Percentiles rank a stretch among this genome's conserved stretches.
Conservation (phyloP, 2,888 invertebrate species). For the Pristionchus entomophagus region DNA sequence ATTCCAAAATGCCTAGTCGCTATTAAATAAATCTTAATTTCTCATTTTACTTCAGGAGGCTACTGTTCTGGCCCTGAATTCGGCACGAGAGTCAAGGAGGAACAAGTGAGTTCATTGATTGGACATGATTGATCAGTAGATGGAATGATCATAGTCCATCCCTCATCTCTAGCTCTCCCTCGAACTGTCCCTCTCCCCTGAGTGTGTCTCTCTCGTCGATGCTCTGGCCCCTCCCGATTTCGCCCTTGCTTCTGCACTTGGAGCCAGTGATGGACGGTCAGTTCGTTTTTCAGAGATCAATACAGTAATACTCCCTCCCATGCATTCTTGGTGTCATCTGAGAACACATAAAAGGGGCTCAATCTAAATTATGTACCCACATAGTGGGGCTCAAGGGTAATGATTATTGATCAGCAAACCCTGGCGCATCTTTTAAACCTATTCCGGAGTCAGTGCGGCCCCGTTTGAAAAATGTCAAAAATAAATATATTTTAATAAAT, state of each 20-base stretch:
- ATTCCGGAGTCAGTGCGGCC: no score
- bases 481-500: no score
- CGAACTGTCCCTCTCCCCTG: slow-evolving; percentile 83
- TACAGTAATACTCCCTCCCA: no score
- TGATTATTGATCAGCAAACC: not conserved
- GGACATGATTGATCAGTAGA: not conserved
- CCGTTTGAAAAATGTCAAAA: no score
- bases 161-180: slow-evolving; percentile 1
- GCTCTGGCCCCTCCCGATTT: slow-evolving; percentile 91
- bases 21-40: not conserved
- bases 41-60: slow-evolving; percentile 71
- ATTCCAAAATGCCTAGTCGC: no score
- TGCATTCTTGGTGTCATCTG: no score
- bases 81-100: slow-evolving; percentile 78
- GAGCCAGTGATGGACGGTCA: not conserved
- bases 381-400: no score
- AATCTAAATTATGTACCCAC: no score
- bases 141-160: not conserved
- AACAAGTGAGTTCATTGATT: not conserved
- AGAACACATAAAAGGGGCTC: no score
- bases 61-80: slow-evolving; percentile 78
- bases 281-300: no score
- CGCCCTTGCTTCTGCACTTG: slow-evolving; percentile 85
- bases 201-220: slow-evolving; percentile 87
- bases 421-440: not conserved